Conservation (phyloP, 2,888 invertebrate genomes). For the Pterostichus niger region DNA sequence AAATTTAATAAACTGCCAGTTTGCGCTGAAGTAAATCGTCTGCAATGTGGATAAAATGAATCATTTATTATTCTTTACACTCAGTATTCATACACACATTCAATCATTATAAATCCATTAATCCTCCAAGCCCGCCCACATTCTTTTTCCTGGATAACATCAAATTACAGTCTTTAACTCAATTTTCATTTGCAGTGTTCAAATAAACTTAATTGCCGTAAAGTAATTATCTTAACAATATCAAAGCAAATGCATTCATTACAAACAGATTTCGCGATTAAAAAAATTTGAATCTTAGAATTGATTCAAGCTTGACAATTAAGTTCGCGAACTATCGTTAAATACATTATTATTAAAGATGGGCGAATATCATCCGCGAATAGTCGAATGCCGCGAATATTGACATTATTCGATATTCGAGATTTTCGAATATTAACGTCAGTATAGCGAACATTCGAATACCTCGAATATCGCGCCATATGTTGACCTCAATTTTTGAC, state of each 20-base stretch:
- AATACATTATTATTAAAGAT: too few species aligned
- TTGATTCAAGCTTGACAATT: not conserved
- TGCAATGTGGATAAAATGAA: conserved; percentile 31
- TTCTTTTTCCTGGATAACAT: conserved; percentile 56
- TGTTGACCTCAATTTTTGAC: too few species aligned
- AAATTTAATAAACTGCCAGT: conserved; percentile 49
- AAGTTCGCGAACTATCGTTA: not conserved
- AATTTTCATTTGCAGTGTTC: conserved; percentile 59
- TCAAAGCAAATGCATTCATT: conserved; percentile 31
- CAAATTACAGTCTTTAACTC: conserved; percentile 58
- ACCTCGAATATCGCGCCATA: too few species aligned
- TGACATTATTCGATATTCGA: too few species aligned
- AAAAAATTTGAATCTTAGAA: conserved; percentile 36
- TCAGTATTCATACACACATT: conserved; percentile 44
- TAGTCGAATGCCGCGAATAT: too few species aligned
- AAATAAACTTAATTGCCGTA: conserved; percentile 59
- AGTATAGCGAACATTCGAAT: too few species aligned
- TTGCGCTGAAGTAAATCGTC: conserved; percentile 42
- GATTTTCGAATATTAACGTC: too few species aligned
- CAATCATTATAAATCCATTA: conserved; percentile 60
- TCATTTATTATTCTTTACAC: conserved; percentile 50
- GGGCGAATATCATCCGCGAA: too few species aligned
- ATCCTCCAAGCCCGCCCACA: conserved; percentile 2
- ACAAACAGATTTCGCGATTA: conserved; percentile 20
- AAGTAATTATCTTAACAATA: conserved; percentile 46